Evolutionary conservation across 92 coral and sea anemone genomes (phyloP).

Genomic region (Umimayanthus kanabou): DNA sequence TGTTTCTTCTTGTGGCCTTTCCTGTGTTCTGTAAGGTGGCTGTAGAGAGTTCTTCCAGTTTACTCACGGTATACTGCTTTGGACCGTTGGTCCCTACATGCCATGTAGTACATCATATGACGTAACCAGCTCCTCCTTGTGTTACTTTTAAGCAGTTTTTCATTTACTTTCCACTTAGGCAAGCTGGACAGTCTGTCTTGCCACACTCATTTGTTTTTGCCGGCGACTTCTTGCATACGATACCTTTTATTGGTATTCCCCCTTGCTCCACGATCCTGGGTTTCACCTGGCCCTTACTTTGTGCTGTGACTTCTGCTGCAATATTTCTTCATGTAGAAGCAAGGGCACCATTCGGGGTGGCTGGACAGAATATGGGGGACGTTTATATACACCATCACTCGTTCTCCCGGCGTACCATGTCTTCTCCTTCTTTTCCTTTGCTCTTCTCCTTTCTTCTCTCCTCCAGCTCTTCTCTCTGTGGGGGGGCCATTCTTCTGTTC

Average conservation of each 20-base stretch:
- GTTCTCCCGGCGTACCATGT: neutral
- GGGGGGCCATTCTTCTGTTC: neutral
- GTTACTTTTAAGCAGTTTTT: conserved; percentile 23
- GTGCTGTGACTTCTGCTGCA: neutral
- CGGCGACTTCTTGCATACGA: neutral
- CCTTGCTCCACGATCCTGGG: conserved; percentile 25
- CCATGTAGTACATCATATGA: neutral
- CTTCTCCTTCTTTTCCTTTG: neutral
- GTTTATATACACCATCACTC: too few species aligned
- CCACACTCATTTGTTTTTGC: neutral
- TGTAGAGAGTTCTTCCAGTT: conserved; percentile 1
- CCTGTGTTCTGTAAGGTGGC: neutral
- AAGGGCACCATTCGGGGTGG: neutral
- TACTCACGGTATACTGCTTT: neutral
- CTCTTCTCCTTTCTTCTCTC: neutral
- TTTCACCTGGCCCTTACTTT: neutral
- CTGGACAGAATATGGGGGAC: conserved; percentile 9
- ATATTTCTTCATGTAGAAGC: neutral
- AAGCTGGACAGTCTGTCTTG: conserved; percentile 23
- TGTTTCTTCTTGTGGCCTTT: conserved; percentile 7
- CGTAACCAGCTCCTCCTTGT: conserved; percentile 13
- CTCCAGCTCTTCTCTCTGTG: neutral
- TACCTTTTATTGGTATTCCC: conserved; percentile 6
- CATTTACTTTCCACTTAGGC: conserved; percentile 13
- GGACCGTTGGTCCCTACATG: neutral